Evolutionary conservation across 2,797 vertebrate species (phyloP).

Genomic region (Sebastes miniatus): DNA sequence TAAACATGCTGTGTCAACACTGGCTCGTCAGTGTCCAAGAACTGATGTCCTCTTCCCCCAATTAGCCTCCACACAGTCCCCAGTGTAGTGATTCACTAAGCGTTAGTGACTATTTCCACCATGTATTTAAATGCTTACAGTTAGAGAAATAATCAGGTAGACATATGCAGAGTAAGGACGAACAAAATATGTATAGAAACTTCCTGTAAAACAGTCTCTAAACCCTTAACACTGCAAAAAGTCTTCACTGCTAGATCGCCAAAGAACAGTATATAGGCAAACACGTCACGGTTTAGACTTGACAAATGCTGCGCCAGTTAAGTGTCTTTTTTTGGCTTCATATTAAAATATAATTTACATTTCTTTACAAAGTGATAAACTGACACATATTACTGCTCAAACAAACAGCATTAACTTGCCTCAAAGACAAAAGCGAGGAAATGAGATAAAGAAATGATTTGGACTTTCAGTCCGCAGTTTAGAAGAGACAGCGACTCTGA

Average conservation of each 20-base stretch:
- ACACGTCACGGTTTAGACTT: slow-evolving; percentile 87
- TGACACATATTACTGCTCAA: slow-evolving; percentile 69
- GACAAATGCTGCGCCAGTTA: slow-evolving; percentile 85
- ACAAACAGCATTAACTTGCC: slow-evolving; percentile 64
- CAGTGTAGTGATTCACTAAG: slow-evolving; percentile 40
- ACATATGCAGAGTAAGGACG: slow-evolving; percentile 62
- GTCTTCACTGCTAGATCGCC: slow-evolving; percentile 81
- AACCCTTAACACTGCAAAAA: slow-evolving; percentile 84
- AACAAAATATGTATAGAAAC: slow-evolving; percentile 70
- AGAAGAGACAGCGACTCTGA: slow-evolving; percentile 31
- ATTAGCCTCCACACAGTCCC: slow-evolving; percentile 30
- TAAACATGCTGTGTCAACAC: slow-evolving; percentile 53
- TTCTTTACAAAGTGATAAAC: slow-evolving; percentile 86
- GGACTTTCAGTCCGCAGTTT: slow-evolving; percentile 7
- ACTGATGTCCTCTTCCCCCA: slow-evolving; percentile 32
- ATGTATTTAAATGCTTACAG: slow-evolving; percentile 70
- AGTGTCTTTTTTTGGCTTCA: slow-evolving; percentile 79
- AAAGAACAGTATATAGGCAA: slow-evolving; percentile 86
- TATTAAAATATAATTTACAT: slow-evolving; percentile 90
- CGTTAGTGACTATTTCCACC: slow-evolving; percentile 33
- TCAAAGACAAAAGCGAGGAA: slow-evolving; percentile 51
- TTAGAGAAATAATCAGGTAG: slow-evolving; percentile 59
- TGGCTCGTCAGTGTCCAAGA: slow-evolving; percentile 35
- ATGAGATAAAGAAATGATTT: slow-evolving; percentile 10
- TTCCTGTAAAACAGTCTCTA: slow-evolving; percentile 74